A percentile compares a stretch with the other conserved stretches of the same genome.
Conservation (phyloP, 2,113 vertebrate genomes). For the Propithecus coquereli region DNA sequence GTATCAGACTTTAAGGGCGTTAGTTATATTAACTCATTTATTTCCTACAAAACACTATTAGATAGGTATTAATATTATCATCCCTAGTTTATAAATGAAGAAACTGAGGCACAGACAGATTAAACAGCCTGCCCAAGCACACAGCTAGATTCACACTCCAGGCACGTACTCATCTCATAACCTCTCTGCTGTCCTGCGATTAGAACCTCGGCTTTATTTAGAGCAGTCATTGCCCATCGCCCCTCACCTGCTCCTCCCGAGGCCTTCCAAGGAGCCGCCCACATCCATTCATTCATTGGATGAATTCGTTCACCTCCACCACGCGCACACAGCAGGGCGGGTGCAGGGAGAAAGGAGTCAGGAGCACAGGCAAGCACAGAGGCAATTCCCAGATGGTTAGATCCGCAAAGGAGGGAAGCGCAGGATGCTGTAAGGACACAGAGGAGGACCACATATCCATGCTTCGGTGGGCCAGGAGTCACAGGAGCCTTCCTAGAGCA, state of each 20-base stretch:
- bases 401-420: not conserved
- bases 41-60: not conserved
- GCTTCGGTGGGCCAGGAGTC: not conserved
- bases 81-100: not conserved
- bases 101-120: not conserved
- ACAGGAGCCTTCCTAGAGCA: not conserved
- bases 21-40: not conserved
- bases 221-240: no score
- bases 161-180: not conserved
- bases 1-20: not conserved
- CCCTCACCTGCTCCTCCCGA: not conserved
- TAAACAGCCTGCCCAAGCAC: not conserved
- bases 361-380: not conserved
- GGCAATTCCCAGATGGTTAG: not conserved
- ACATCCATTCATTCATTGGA: not conserved
- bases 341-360: not conserved
- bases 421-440: not conserved
- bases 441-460: not conserved
- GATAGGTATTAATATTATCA: not conserved
- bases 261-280: not conserved
- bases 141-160: not conserved
- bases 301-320: not conserved
- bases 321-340: rapidly evolving
- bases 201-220: not conserved
- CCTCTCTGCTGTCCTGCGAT: not conserved